Evolutionary conservation across 2,113 vertebrate genomes (phyloP).

Genomic region (Micronisus gabar): DNA sequence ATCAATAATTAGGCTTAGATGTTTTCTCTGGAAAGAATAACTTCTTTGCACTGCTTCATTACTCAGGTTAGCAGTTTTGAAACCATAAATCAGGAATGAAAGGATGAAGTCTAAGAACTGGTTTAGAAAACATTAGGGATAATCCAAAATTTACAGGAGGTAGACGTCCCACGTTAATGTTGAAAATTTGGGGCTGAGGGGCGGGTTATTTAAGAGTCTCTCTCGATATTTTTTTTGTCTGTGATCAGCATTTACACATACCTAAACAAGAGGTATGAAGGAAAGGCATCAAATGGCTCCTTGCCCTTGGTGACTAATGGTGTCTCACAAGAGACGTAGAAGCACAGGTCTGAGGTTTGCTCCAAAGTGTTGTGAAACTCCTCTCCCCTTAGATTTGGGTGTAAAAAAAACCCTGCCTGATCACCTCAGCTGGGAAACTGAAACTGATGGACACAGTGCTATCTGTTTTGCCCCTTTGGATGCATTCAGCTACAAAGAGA

Average conservation of each 20-base stretch:
- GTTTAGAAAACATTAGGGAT: background rate
- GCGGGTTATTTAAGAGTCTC: accelerated
- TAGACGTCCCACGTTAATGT: background rate
- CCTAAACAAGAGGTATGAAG: background rate
- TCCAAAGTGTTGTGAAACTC: background rate
- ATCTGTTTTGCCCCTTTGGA: background rate
- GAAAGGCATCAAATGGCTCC: background rate
- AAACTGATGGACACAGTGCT: background rate
- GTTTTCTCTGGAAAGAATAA: background rate
- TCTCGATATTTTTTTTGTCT: background rate
- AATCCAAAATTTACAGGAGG: background rate
- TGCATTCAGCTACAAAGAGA: background rate
- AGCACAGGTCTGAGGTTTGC: background rate
- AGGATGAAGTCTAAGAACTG: background rate
- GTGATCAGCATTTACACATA: background rate
- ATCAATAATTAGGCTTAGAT: constrained; percentile 41
- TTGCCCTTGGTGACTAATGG: background rate
- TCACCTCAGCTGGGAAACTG: background rate
- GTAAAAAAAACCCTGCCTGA: background rate
- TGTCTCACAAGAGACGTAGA: background rate
- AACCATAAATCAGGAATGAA: background rate
- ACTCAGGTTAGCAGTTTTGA: background rate
- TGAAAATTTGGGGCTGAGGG: background rate
- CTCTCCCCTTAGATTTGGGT: background rate
- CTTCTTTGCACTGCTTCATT: background rate